phyloP scores from a whole-genome alignment of 2,797 vertebrate species.

The Parauchenoglanis ngamensis region DNA sequence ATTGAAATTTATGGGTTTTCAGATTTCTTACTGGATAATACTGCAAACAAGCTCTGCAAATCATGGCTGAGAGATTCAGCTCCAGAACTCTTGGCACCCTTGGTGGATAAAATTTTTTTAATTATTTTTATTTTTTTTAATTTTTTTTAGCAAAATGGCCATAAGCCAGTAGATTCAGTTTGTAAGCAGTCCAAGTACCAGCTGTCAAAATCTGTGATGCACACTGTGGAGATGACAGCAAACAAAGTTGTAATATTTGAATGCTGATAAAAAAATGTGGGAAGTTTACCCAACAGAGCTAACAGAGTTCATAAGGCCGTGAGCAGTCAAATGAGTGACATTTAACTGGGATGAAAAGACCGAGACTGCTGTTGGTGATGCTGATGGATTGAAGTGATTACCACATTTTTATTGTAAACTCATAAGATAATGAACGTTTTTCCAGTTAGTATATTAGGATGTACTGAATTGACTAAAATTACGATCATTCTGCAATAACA shows the following conservation, averaged over 20 bases:
- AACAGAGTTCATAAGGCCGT: neutral
- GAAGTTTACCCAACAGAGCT: neutral
- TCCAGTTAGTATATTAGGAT: neutral
- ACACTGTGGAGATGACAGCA: neutral
- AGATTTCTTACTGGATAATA: too few species aligned
- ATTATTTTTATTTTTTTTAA: neutral
- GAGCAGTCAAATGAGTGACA: neutral
- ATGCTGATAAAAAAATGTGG: neutral
- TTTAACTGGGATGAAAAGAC: neutral
- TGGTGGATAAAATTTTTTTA: neutral
- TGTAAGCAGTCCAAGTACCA: neutral
- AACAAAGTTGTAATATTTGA: neutral
- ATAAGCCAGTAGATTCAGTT: neutral
- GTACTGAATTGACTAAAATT: neutral
- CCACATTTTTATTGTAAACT: neutral
- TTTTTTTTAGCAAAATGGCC: neutral
- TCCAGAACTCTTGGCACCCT: neutral
- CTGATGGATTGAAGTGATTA: neutral
- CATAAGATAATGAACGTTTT: neutral
- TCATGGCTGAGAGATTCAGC: neutral
- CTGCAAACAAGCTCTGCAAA: neutral
- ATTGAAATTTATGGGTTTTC: neutral
- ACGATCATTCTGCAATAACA: neutral
- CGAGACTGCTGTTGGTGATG: neutral
- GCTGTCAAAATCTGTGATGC: neutral